Base-by-base conservation (phyloP, 1,140 invertebrate species). In the Babylonia areolata region DNA sequence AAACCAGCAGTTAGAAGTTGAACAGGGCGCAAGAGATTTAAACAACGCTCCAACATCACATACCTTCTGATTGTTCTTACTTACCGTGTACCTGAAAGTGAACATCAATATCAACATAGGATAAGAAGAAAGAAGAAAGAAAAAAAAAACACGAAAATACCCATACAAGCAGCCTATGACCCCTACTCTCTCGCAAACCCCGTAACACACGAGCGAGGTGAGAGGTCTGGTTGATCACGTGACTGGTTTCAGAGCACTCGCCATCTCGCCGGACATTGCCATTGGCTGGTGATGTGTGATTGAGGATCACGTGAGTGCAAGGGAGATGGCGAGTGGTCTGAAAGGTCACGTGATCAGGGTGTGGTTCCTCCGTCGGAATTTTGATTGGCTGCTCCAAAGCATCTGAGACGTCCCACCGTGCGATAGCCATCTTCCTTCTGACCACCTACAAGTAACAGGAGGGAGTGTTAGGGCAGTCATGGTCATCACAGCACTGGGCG, bases 381-480 rank as follows among this genome's bases (percentile, higher is more conserved):
- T 69, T 20, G 23, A 73, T 80, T n/a, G 51, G 64, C 40, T 20
- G 35, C 71, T 69, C 85, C 87, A 28, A 69, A 81, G 69, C 87
- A 88, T 73, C 28, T 39, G 35, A 88, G 2, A 20, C 83, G 85
- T 35, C 87, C 87, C 79, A 87, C 39, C 5, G 83, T 84, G 46
- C 79, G 73, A 86, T 82, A 88, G 40, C 87, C 87, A 73, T 88
- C 85, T 64, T 88, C 87, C 0, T 85, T 83, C 31, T 51, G 28
- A 51, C 87, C 87, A 88, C 87, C 87, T 88, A 85, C 2, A 85
- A 81, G 64, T 15, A 88, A 79, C 58, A 85, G 11, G 40, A 69
- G 35, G 23, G 40, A 33, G 64, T 39, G 23, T 54, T 82, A n/a
- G 42, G 40, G 51, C 31, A 2, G 28, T 78, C 31, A 78, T 23